Conservation (phyloP, 2,888 invertebrate genomes). For the Sarcophaga rosellei region DNA sequence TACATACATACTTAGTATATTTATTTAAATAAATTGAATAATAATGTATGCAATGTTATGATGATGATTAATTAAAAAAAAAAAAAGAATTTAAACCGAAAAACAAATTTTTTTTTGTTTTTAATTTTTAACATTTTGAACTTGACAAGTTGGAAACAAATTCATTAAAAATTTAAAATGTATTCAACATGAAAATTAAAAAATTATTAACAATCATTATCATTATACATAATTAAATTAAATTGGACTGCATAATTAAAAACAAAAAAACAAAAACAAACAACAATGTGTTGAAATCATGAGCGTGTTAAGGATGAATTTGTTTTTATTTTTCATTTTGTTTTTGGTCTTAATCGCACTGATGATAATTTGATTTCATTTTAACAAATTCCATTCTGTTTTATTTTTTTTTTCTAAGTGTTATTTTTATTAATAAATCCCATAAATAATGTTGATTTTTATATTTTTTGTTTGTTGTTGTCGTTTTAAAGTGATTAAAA, state of each 20-base stretch:
- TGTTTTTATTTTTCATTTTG: no score
- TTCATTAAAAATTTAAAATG: not conserved
- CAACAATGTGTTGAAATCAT: no score
- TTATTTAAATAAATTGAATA: not conserved
- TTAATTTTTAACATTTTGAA: conserved; percentile 34
- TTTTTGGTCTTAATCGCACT: no score
- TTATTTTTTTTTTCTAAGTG: not conserved
- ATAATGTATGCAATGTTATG: conserved; percentile 7
- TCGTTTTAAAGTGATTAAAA: conserved; percentile 28
- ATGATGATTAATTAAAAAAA: conserved; percentile 22
- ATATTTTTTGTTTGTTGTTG: not conserved
- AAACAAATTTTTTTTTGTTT: conserved; percentile 10
- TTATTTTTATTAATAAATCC: conserved; percentile 2
- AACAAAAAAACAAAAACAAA: no score
- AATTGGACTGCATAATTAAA: no score
- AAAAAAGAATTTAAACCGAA: conserved; percentile 3
- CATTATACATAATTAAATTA: no score
- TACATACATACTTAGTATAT: not conserved
- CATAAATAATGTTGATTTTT: not conserved
- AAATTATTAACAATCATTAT: conserved; percentile 10
- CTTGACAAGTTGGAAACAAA: conserved; percentile 27
- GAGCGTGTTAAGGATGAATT: no score
- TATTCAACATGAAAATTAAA: no score
- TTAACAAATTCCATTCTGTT: no score
- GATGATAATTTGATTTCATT: no score